Base-by-base conservation (phyloP, 2,888 invertebrate genomes). In the Ormyrus nitidulus region DNA sequence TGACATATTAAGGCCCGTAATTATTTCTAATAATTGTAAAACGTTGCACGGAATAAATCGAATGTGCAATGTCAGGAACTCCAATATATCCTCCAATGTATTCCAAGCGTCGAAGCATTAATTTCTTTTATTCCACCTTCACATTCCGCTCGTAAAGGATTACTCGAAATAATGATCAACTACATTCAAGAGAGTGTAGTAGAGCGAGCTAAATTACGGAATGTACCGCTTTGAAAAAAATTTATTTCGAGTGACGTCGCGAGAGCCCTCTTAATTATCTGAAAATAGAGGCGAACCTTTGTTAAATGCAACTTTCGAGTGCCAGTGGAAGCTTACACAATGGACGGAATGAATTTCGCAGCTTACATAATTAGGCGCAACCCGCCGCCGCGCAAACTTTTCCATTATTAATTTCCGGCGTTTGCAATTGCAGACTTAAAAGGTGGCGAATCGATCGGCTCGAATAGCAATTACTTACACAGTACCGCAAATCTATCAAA, bases 201-300 rank as follows among this genome's bases (percentile, higher is more conserved):
- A 8, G 58, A 13, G 65, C 53, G 49, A 66, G 68, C 19, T 75
- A n/a, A 68, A 71, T 77, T 77, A 51, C 54, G 10, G 62, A 70
- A 62, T 34, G 34, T 34, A 62, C 4, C 6, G 77, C 44, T 49
- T 65, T 71, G n/a, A 71, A 58, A 46, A 58, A 48, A 70, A 70
- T 44, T 6, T 61, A 34, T 34, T 1, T 6, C 61, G 44, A 53
- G 11, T 19, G 1, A n/a, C 46, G 49, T 11, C 56, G 6, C 64
- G 46, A 7, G 58, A 7, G 58, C 9, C 8, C 51, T 58, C 48
- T 65, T 76, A 69, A 65, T 76, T 54, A 76, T 70, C 68, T 44
- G 66, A 49, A 74, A 74, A 56, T 11, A 13, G 34, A 34, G 34
- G 58, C 58, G 66, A 74, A 66, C 66, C 58, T 74, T 19, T 34